Evolutionary conservation across 1,140 invertebrate species (phyloP).

Genomic region (Neuroterus valhalla): DNA sequence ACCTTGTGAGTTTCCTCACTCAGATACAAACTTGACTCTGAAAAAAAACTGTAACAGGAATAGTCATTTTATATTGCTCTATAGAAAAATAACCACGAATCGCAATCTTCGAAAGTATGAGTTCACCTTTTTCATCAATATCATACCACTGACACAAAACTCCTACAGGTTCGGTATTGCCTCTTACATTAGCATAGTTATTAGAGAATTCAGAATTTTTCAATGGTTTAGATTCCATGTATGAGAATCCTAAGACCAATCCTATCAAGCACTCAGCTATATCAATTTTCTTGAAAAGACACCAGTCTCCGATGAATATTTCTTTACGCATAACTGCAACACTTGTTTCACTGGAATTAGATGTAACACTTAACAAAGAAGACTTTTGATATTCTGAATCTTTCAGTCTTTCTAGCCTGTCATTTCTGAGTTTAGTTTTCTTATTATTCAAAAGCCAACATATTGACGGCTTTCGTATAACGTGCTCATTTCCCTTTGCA

Average conservation of each 20-base stretch:
- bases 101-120: conserved; percentile 26
- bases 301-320: conserved; percentile 33
- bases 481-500: no score
- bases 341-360: background rate
- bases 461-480: no score
- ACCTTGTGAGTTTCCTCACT: no score
- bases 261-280: conserved; percentile 35
- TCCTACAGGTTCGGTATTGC: conserved; percentile 38
- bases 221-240: conserved; percentile 38
- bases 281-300: conserved; percentile 34
- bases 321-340: conserved; percentile 23
- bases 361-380: conserved; percentile 2
- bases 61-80: background rate
- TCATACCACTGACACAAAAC: conserved; percentile 38
- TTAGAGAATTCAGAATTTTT: conserved; percentile 37
- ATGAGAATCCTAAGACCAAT: conserved; percentile 39
- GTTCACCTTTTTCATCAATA: conserved; percentile 4
- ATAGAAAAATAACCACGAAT: conserved; percentile 33
- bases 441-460: no score
- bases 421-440: no score
- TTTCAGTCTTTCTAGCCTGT: conserved; percentile 38
- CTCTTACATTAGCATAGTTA: conserved; percentile 31
- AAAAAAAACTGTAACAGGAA: no score
- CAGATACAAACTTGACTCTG: no score
- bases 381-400: conserved; percentile 19